Evolutionary conservation across 2,888 invertebrate genomes (phyloP), one percentile per base, ranked within the genome.

Genomic region (Slavum lentiscoides): DNA sequence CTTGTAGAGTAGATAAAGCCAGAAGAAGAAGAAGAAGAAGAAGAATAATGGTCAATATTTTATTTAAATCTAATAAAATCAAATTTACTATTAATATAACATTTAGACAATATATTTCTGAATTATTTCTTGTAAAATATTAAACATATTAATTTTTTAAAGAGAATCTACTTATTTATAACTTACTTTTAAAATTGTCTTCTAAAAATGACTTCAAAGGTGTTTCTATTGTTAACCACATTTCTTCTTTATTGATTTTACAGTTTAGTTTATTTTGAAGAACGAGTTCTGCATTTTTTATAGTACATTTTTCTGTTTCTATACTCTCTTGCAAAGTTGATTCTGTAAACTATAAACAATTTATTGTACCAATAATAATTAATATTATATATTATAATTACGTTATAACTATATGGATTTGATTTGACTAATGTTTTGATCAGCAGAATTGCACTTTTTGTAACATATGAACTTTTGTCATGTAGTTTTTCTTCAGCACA

Each of bases 371-470:
- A 15, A 1, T 49, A 49, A 49, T 15, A 2, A 58, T 58, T 58
- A 8, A 6, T 15, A 53, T 72, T 17, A 17, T 59, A 13, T 21
- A 21, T n/a, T 39, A 30, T 17, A 23, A 30, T 80, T 84, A 92
- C 89, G 88, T 91, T 91, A 0, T 92, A 91, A n/a, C 93, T 92
- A 87, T 92, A 97, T 7, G 94, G 93, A 88, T 98, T 97, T 83
- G 91, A 90, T 86, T 94, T 91, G 62, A 98, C 87, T 86, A 97
- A 92, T 21, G 91, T 89, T 87, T 90, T 87, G 3, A 88, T 86
- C 58, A 95, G 88, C 85, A 92, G 92, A 81, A 95, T 90, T 5
- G 97, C 94, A 83, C 91, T 91, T 87, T 95, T 97, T 53, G 97
- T 89, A 0, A 97, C 97, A 80, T 90, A 89, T 9, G 93, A 92